phyloP scores from a whole-genome alignment of 2,888 invertebrate genomes.

The Sycophila texana region DNA sequence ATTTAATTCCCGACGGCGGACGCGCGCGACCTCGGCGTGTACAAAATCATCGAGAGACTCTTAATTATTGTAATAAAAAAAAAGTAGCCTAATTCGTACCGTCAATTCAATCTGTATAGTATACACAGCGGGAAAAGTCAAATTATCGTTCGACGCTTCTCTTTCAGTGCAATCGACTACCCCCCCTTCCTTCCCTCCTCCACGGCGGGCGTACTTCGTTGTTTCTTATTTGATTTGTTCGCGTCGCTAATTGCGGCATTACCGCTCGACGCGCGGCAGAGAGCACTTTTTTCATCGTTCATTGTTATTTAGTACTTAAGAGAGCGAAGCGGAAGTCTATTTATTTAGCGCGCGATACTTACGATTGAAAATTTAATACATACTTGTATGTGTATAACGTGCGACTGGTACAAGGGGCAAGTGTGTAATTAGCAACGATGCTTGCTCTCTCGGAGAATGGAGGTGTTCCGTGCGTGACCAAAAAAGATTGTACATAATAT shows the following conservation, averaged over 20 bases:
- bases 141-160: constrained; percentile 37
- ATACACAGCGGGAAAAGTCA: constrained; percentile 13
- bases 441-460: constrained; percentile 38
- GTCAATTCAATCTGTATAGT: constrained; percentile 47
- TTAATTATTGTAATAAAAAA: constrained; percentile 37
- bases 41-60: constrained; percentile 38
- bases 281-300: constrained; percentile 34
- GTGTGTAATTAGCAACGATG: constrained; percentile 7
- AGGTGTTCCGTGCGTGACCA: constrained; percentile 39
- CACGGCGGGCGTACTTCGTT: constrained; percentile 12
- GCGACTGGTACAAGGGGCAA: constrained; percentile 11
- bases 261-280: not conserved
- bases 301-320: constrained; percentile 58
- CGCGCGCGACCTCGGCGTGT: constrained; percentile 9
- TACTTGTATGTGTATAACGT: not conserved
- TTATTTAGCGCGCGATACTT: constrained; percentile 43
- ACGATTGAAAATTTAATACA: not conserved
- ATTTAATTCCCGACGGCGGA: not conserved
- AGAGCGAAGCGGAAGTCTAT: constrained; percentile 11
- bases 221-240: constrained; percentile 17
- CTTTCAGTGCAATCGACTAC: constrained; percentile 48
- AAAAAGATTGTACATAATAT: constrained; percentile 52
- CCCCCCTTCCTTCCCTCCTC: not conserved
- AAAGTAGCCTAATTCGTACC: constrained; percentile 39
- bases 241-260: not conserved